These are phyloP conservation scores for Torymus texanus DNA, from an alignment of 2,888 invertebrate species.

Conservation along the genomic window DNA sequence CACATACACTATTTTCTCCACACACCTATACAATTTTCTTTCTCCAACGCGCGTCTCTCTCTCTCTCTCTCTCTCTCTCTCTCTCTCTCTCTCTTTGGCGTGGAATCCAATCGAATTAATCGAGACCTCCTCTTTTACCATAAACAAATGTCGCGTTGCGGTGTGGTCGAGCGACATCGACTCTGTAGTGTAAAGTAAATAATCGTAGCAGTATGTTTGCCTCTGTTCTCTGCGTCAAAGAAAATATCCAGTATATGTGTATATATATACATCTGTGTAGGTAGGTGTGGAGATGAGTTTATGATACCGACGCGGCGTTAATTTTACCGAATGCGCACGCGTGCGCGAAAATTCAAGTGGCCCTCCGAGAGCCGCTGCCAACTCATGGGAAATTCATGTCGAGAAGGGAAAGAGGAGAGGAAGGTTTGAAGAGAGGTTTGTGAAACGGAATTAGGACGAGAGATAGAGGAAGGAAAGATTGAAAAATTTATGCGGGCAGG, in stretches of 20 bases:
- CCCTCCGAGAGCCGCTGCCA: conserved; percentile 11
- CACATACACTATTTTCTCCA: no score
- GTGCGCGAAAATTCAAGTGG: conserved; percentile 6
- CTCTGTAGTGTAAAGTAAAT: conserved; percentile 35
- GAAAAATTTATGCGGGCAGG: neutral
- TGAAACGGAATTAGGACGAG: conserved; percentile 5
- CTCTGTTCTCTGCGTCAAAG: conserved; percentile 12
- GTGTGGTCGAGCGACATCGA: conserved; percentile 1
- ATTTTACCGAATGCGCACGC: neutral
- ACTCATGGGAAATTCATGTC: conserved; percentile 18
- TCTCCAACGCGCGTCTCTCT: no score
- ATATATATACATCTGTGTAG: no score
- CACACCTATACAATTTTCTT: neutral
- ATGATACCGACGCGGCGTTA: neutral
- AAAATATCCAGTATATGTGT: conserved; percentile 8
- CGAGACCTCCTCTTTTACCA: neutral
- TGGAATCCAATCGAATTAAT: neutral
- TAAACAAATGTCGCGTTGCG: neutral
- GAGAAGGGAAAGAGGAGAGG: neutral
- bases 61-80: no score
- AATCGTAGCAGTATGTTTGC: neutral
- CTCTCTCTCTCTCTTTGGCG: neutral
- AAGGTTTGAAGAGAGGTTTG: conserved; percentile 1
- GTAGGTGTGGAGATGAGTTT: no score
- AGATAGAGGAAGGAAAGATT: neutral